phyloP scores from a whole-genome alignment of 2,797 vertebrate genomes.

The Aldrovandia affinis region DNA sequence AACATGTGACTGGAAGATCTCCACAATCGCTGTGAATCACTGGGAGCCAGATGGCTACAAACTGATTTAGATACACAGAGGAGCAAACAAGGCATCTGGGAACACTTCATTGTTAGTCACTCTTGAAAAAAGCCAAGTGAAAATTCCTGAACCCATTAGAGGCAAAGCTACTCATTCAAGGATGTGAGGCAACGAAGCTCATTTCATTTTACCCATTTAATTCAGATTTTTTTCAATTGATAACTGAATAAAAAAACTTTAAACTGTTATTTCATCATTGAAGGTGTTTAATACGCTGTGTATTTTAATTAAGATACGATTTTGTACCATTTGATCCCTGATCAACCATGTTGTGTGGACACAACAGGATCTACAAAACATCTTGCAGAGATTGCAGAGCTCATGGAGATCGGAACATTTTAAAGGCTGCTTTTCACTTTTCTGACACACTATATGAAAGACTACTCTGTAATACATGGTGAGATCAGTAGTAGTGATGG shows the following conservation, averaged over 20 bases:
- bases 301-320: neutral
- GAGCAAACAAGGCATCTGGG: constrained; percentile 42
- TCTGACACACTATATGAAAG: neutral
- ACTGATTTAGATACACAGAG: constrained; percentile 48
- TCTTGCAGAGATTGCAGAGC: neutral
- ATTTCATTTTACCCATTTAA: neutral
- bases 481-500: neutral
- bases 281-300: neutral
- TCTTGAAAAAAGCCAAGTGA: constrained; percentile 28
- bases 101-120: constrained; percentile 52
- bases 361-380: neutral
- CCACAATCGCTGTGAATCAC: constrained; percentile 46
- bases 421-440: neutral
- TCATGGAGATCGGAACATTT: no score
- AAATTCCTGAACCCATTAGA: neutral
- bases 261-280: neutral
- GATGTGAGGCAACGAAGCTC: constrained; percentile 39
- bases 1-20: constrained; percentile 29
- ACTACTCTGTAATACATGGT: neutral
- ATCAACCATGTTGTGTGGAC: neutral
- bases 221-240: neutral
- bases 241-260: neutral
- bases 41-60: constrained; percentile 50
- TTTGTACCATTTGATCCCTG: neutral
- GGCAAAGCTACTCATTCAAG: constrained; percentile 42